These are phyloP conservation scores for Glaucidium brasilianum DNA, from an alignment of 2,113 vertebrate species.

Conservation along the genomic window DNA sequence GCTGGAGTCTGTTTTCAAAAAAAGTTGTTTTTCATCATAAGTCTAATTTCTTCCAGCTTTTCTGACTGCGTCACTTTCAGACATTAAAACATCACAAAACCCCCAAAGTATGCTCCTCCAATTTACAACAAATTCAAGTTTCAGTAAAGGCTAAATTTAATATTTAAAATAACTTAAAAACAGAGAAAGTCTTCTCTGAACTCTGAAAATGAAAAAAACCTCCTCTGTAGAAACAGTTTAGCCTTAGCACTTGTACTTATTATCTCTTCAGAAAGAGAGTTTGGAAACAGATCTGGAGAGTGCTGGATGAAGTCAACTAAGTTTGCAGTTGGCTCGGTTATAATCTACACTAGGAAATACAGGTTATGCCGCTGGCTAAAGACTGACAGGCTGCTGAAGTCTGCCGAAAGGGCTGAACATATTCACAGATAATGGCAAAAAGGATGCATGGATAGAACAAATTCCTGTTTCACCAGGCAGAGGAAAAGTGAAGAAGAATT, in stretches of 20 bases:
- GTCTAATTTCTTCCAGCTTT: conserved; percentile 32
- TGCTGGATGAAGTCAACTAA: background rate
- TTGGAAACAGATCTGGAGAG: background rate
- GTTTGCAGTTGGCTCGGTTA: background rate
- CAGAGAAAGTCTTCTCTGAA: background rate
- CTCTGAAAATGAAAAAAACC: background rate
- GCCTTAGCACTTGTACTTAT: background rate
- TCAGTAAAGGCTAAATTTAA: background rate
- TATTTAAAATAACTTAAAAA: background rate
- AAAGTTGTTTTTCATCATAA: background rate
- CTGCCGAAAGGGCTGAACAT: background rate
- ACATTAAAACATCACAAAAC: background rate
- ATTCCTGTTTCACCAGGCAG: background rate
- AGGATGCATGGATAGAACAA: background rate
- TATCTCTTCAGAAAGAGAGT: background rate
- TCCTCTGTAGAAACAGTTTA: background rate
- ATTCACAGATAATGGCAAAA: background rate
- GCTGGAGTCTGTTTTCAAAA: background rate
- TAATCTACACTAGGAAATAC: background rate
- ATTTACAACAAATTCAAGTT: background rate
- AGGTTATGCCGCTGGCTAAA: background rate
- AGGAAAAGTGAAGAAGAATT: background rate
- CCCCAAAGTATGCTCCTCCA: background rate
- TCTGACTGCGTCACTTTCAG: background rate
- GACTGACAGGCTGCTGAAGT: background rate